A percentile compares a stretch with the other conserved stretches of the same genome.
Conservation (phyloP, 2,113 vertebrate species). For the Macrotus californicus region DNA sequence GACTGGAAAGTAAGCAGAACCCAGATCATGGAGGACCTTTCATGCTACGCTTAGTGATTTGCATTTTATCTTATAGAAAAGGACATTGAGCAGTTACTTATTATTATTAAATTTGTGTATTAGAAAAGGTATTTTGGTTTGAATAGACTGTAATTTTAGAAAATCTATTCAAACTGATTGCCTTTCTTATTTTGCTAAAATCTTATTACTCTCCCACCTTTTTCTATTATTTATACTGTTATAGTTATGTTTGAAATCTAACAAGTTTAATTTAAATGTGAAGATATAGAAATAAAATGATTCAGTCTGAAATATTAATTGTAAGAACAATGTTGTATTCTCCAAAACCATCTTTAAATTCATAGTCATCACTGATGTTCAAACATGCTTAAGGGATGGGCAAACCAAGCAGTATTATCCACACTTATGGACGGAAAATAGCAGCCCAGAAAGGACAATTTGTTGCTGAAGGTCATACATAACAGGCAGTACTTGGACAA, state of each 20-base stretch:
- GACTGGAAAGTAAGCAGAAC: not conserved
- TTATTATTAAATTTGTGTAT: not conserved
- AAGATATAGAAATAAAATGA: not conserved
- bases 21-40: not conserved
- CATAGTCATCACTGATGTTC: not conserved
- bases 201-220: not conserved
- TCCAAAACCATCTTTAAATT: not conserved
- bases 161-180: not conserved
- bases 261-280: not conserved
- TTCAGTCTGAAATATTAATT: not conserved
- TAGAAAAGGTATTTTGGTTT: not conserved
- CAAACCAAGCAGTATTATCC: not conserved
- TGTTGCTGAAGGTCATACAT: not conserved
- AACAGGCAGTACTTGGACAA: not conserved
- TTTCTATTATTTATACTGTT: not conserved
- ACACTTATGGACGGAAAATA: not conserved
- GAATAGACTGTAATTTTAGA: not conserved
- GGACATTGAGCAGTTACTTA: not conserved
- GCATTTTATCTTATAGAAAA: not conserved
- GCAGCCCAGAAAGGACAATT: not conserved
- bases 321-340: not conserved
- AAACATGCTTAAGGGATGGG: not conserved
- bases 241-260: not conserved
- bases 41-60: not conserved
- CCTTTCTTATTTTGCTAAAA: not conserved